phyloP scores from a whole-genome alignment of 1,140 invertebrate species.

The Hesperophylax magnus region DNA sequence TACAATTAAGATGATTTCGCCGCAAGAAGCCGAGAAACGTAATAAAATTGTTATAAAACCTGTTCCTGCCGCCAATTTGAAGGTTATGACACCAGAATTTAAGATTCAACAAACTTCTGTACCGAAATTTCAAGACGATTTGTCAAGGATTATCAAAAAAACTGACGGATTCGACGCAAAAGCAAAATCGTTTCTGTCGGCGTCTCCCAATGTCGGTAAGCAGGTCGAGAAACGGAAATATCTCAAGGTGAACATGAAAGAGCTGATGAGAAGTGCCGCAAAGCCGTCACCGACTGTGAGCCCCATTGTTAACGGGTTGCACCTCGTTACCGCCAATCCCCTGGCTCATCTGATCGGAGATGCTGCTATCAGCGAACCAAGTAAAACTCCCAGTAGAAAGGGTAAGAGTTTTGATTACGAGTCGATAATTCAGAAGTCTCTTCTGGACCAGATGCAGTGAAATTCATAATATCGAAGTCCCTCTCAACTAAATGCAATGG shows the following conservation, averaged over 20 bases:
- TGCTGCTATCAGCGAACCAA: not conserved
- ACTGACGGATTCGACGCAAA: not conserved
- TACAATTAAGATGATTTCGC: slow-evolving; percentile 21
- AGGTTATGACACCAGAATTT: not conserved
- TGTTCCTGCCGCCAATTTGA: not conserved
- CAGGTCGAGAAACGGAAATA: not conserved
- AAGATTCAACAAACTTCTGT: not conserved
- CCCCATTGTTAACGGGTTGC: not conserved
- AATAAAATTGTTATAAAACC: slow-evolving; percentile 22
- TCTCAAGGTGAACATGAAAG: not conserved
- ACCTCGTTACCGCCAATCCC: not conserved
- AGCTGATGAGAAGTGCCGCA: not conserved
- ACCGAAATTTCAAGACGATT: no score
- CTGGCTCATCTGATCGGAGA: not conserved
- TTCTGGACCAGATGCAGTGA: not conserved
- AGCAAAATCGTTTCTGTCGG: not conserved
- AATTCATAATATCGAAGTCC: no score
- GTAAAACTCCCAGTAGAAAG: not conserved
- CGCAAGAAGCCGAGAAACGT: slow-evolving; percentile 13
- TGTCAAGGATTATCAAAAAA: no score
- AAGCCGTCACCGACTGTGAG: no score
- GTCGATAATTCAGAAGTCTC: slow-evolving; percentile 21
- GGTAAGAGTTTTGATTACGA: slow-evolving; percentile 13
- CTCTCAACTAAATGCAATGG: no score
- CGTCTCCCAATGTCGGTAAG: not conserved